Conservation (phyloP, 53 echinoderm and acorn worm genomes). For the Holothuria scabra region DNA sequence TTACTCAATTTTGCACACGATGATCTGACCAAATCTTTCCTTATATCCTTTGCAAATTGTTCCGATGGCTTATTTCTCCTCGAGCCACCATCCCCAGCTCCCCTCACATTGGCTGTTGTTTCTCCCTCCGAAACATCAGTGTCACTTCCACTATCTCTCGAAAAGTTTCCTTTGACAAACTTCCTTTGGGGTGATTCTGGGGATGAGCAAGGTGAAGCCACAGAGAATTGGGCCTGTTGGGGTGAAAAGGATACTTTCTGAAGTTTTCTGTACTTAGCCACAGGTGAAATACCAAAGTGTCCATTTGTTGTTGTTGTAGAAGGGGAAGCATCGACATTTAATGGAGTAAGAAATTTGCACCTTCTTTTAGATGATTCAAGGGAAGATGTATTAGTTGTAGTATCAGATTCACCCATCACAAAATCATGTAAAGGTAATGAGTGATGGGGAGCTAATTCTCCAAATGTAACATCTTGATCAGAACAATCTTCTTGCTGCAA, state of each 20-base stretch:
- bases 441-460: too few relatives aligned
- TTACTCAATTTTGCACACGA: constrained; percentile 22
- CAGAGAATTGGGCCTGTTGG: background rate
- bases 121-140: constrained; percentile 25
- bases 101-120: constrained; percentile 11
- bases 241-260: constrained; percentile 10
- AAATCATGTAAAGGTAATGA: too few relatives aligned
- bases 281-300: too few relatives aligned
- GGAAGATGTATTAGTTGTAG: too few relatives aligned
- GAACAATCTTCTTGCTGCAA: background rate
- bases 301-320: too few relatives aligned
- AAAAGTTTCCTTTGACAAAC: background rate
- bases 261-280: too few relatives aligned
- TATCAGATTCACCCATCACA: too few relatives aligned
- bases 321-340: too few relatives aligned
- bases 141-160: background rate
- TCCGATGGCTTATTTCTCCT: background rate
- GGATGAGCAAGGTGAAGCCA: constrained; percentile 42
- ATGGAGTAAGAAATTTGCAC: too few relatives aligned
- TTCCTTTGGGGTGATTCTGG: constrained; percentile 36
- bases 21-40: background rate
- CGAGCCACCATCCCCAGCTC: too few relatives aligned
- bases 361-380: too few relatives aligned
- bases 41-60: background rate
- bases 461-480: too few relatives aligned